These are phyloP conservation scores for Agonopterix alstromeriana DNA, from an alignment of 2,888 invertebrate genomes.

Conservation along the genomic window DNA sequence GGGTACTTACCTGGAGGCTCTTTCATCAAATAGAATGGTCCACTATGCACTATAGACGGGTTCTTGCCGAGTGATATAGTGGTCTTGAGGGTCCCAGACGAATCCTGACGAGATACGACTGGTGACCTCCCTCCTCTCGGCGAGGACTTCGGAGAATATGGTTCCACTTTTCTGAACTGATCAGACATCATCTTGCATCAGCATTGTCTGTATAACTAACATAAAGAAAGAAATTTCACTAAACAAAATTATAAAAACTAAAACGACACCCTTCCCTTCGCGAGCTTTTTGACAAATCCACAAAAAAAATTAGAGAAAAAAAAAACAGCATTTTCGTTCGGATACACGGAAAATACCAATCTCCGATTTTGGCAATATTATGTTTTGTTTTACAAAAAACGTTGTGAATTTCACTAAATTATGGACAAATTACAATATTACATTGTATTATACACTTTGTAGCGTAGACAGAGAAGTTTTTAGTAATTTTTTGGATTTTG, in stretches of 20 bases:
- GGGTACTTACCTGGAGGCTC: constrained; percentile 88
- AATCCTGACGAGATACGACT: constrained; percentile 96
- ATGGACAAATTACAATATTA: no score
- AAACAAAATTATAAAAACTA: constrained; percentile 61
- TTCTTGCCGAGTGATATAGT: constrained; percentile 98
- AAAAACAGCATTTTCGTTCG: neutral
- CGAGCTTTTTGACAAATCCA: constrained; percentile 43
- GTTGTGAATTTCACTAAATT: no score
- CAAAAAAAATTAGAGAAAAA: neutral
- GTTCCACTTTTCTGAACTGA: constrained; percentile 94
- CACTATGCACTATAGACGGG: constrained; percentile 97
- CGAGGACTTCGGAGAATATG: constrained; percentile 96
- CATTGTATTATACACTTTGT: no score
- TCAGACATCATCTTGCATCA: constrained; percentile 92
- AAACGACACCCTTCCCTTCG: constrained; percentile 35
- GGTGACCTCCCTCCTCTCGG: constrained; percentile 96
- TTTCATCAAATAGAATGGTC: constrained; percentile 98
- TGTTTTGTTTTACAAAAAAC: no score
- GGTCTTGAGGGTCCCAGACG: constrained; percentile 97
- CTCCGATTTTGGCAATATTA: no score
- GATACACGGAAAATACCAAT: neutral
- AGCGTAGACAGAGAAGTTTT: no score
- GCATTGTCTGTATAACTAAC: constrained; percentile 63
- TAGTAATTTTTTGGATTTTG: no score
- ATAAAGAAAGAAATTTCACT: constrained; percentile 49